phyloP scores from a whole-genome alignment of 92 coral and sea anemone genomes.

The Blastomussa wellsi region DNA sequence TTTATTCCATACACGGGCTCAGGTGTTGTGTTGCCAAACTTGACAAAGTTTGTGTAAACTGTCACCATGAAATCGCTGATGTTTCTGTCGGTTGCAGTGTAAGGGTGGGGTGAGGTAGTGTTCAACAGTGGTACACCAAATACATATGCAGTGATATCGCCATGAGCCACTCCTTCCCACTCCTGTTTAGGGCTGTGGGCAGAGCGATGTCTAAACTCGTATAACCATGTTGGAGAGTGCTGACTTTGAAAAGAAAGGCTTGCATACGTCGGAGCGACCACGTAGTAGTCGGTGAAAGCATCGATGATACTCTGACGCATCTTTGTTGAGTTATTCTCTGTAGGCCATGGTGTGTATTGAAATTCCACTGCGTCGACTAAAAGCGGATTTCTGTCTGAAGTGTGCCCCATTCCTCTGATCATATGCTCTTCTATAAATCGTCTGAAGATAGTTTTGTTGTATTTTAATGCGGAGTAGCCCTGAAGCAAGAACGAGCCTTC shows the following conservation, averaged over 20 bases:
- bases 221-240: slow-evolving; percentile 54
- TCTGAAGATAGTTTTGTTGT: slow-evolving; percentile 16
- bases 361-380: slow-evolving; percentile 64
- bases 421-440: slow-evolving; percentile 18
- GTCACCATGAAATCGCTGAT: slow-evolving; percentile 70
- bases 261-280: slow-evolving; percentile 72
- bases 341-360: slow-evolving; percentile 68
- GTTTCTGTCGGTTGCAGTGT: slow-evolving; percentile 49
- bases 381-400: slow-evolving; percentile 8
- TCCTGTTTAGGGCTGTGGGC: slow-evolving; percentile 23
- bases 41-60: slow-evolving; percentile 66
- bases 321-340: slow-evolving; percentile 20
- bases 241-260: slow-evolving; percentile 48
- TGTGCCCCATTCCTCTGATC: neutral
- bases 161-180: slow-evolving; percentile 77
- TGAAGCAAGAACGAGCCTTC: slow-evolving; percentile 67
- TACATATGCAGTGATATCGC: slow-evolving; percentile 64
- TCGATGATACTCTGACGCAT: slow-evolving; percentile 61
- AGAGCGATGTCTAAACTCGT: slow-evolving; percentile 71
- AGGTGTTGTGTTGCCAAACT: slow-evolving; percentile 59
- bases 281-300: slow-evolving; percentile 46
- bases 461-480: neutral
- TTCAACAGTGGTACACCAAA: slow-evolving; percentile 67
- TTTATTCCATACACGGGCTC: slow-evolving; percentile 31
- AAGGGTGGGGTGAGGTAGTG: slow-evolving; percentile 19